Base-by-base conservation (phyloP, 2,113 vertebrate species). In the Lepisosteus osseus region DNA sequence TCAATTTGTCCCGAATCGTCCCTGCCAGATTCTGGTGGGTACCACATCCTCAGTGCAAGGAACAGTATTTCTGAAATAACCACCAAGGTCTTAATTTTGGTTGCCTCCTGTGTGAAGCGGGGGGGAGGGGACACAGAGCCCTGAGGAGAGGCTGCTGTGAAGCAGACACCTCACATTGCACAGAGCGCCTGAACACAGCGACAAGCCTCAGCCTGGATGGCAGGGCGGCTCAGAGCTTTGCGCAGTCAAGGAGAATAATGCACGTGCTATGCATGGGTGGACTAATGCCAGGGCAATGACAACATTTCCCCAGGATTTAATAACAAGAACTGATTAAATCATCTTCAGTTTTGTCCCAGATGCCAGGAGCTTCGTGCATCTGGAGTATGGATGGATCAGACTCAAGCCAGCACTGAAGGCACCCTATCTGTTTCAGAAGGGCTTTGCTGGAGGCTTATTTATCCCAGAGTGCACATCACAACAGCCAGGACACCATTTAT, bases 391-490 rank as follows among this genome's bases (percentile, higher is more conserved):
- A 8, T 7, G 42, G 11, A 73, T 67, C 63, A 40, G 59, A 63
- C 64, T 42, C 59, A 51, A 42, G 51, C 63, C 15, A 14, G 13
- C 17, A 6, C 14, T 40, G 55, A n/a, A 13, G 61, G 29, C 14
- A 55, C 54, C 3, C 6, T 69, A 70, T 73, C 68, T 64, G n/a
- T 74, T 85, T 83, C 72, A 72, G 77, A 77, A 61, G 74, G 80
- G 74, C 77, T 70, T 13, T 3, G 65, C 65, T 67, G 54, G 29
- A n/a, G 41, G 77, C 82, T 85, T 86, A 78, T 87, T 87, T 83
- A 80, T 75, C 70, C 74, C 74, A 72, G 74, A 79, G 74, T 78
- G 76, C 78, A 78, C 85, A 83, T 86, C 83, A 75, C 78, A 77
- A n/a, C 40, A 41, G 62, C 63, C 14, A 41, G 65, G 42, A 61